Evolutionary conservation across 2,888 invertebrate genomes (phyloP).

Genomic region (Drepana falcataria): DNA sequence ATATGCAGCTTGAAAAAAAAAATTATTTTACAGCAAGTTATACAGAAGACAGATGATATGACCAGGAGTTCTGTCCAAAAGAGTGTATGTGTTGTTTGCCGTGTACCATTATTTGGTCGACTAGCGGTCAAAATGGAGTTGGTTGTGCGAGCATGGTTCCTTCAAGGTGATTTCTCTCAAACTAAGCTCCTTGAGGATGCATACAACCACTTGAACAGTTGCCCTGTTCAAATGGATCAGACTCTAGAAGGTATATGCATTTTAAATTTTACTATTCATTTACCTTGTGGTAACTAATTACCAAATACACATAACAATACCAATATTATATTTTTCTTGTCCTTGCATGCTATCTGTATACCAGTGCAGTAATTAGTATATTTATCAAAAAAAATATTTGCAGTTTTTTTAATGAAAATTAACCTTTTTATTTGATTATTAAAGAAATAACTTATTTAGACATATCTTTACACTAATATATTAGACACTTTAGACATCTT

Average conservation of each 20-base stretch:
- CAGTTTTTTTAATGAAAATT: too few relatives aligned
- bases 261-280: background rate
- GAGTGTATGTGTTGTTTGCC: slow-evolving; percentile 96
- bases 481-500: too few relatives aligned
- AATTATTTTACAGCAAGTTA: slow-evolving; percentile 85
- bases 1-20: background rate
- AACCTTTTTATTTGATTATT: too few relatives aligned
- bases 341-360: too few relatives aligned
- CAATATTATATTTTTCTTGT: too few relatives aligned
- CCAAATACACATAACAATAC: too few relatives aligned
- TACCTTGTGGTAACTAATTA: background rate
- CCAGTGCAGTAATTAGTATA: too few relatives aligned
- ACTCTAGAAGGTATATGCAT: slow-evolving; percentile 60
- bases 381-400: too few relatives aligned
- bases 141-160: slow-evolving; percentile 98
- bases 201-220: slow-evolving; percentile 93
- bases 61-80: slow-evolving; percentile 99
- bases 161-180: slow-evolving; percentile 95
- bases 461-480: too few relatives aligned
- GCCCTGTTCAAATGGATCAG: slow-evolving; percentile 80
- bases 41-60: slow-evolving; percentile 95
- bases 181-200: slow-evolving; percentile 93
- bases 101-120: slow-evolving; percentile 94
- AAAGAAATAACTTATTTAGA: too few relatives aligned
- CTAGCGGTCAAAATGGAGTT: slow-evolving; percentile 96